Percentiles rank a stretch among this genome's conserved stretches.
Evolutionary conservation across 2,113 vertebrate genomes (phyloP).

Genomic region (Epinephelus lanceolatus): DNA sequence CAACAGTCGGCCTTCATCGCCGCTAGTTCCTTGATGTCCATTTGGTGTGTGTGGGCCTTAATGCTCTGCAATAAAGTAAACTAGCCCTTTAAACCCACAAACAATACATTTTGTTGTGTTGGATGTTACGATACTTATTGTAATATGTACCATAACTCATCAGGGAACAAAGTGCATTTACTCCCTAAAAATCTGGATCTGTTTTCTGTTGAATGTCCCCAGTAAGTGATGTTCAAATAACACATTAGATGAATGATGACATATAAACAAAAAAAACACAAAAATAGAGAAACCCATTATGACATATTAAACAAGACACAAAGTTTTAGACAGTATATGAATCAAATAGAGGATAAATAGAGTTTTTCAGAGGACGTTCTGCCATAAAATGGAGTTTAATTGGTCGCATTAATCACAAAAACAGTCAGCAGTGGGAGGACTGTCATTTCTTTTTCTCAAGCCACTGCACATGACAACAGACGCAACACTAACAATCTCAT

Average conservation of each 20-base stretch:
- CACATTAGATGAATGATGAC: background rate
- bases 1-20: no score
- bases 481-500: conserved; percentile 24
- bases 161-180: background rate
- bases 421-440: conserved; percentile 36
- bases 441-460: conserved; percentile 28
- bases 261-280: background rate
- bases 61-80: background rate
- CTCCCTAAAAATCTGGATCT: background rate
- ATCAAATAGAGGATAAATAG: conserved; percentile 5
- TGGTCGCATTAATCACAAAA: conserved; percentile 62
- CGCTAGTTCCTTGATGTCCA: no score
- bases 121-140: background rate
- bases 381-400: conserved; percentile 64
- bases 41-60: no score
- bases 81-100: background rate
- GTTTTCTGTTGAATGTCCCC: background rate
- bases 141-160: background rate
- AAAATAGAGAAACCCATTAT: background rate
- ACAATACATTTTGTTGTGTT: background rate
- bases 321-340: background rate
- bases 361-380: conserved; percentile 33
- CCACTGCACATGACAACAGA: conserved; percentile 38
- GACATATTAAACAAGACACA: background rate
- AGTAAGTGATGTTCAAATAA: background rate